A percentile compares a stretch with the other conserved stretches of the same genome.
Conservation (phyloP, 1,140 invertebrate genomes). For the Drosophila lacertosa region DNA sequence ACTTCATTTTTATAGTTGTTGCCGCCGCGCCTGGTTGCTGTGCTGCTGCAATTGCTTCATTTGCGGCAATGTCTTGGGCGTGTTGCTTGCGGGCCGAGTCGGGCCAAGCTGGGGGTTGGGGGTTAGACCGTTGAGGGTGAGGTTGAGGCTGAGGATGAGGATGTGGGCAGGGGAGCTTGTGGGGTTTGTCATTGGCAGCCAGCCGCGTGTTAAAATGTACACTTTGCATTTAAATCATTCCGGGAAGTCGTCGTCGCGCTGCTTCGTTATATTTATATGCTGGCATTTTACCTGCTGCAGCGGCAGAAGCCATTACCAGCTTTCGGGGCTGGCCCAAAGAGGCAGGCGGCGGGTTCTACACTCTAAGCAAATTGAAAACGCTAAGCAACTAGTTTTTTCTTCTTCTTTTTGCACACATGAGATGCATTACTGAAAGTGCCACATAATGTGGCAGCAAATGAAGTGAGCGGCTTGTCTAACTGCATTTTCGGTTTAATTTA, state of each 20-base stretch:
- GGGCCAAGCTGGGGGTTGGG: slow-evolving; percentile 2
- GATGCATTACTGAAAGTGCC: slow-evolving; percentile 29
- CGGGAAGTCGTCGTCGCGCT: slow-evolving; percentile 65
- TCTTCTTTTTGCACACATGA: slow-evolving; percentile 29
- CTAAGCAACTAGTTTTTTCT: slow-evolving; percentile 49
- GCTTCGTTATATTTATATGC: slow-evolving; percentile 77
- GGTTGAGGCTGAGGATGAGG: no score
- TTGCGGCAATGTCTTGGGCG: slow-evolving; percentile 70
- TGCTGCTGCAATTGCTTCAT: slow-evolving; percentile 75
- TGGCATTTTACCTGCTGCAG: slow-evolving; percentile 53
- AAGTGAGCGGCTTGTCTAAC: slow-evolving; percentile 34
- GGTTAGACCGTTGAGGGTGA: not conserved
- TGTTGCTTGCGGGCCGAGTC: slow-evolving; percentile 12
- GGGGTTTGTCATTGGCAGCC: slow-evolving; percentile 45
- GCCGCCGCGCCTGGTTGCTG: slow-evolving; percentile 56
- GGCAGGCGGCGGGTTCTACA: slow-evolving; percentile 16
- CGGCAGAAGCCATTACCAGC: slow-evolving; percentile 19
- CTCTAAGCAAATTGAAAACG: slow-evolving; percentile 69
- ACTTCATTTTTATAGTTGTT: slow-evolving; percentile 64
- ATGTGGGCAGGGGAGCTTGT: not conserved
- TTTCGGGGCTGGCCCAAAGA: not conserved
- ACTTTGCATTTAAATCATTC: slow-evolving; percentile 82
- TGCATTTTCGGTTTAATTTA: slow-evolving; percentile 33
- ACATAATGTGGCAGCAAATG: slow-evolving; percentile 29
- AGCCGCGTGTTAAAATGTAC: slow-evolving; percentile 78